A percentile compares a stretch with the other conserved stretches of the same genome.
Evolutionary conservation across 1,140 invertebrate species (phyloP).

Genomic region (Polyergus mexicanus): DNA sequence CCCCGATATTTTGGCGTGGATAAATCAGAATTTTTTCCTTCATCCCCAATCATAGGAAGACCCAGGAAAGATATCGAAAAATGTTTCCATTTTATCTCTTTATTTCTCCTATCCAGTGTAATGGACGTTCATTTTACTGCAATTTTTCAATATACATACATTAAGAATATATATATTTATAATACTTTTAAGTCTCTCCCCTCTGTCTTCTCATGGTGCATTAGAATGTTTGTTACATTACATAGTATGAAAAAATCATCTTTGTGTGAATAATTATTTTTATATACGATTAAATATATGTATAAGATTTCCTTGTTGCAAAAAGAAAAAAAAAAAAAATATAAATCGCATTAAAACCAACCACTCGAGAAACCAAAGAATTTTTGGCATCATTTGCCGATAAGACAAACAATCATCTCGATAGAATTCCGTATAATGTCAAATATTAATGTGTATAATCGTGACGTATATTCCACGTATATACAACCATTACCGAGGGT

Average conservation of each 20-base stretch:
- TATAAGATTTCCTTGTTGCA: background rate
- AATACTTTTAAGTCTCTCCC: no score
- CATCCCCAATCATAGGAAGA: background rate
- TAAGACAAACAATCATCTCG: background rate
- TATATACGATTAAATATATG: background rate
- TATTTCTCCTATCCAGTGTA: background rate
- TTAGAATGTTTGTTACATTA: background rate
- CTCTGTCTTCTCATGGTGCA: no score
- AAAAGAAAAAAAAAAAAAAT: background rate
- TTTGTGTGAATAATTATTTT: background rate
- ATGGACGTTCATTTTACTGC: background rate
- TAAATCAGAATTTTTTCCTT: conserved; percentile 48
- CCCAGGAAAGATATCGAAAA: background rate
- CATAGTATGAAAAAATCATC: background rate
- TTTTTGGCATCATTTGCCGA: background rate
- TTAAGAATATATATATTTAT: background rate
- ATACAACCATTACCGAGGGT: background rate
- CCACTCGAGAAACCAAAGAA: background rate
- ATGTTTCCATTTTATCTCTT: background rate
- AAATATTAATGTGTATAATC: background rate
- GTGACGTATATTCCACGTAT: background rate
- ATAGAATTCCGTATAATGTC: background rate
- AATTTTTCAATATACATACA: background rate
- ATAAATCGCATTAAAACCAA: background rate
- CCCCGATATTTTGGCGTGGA: conserved; percentile 41